A percentile compares a stretch with the other conserved stretches of the same genome.
Conservation (phyloP, 2,113 vertebrate species). For the Chrysemys picta region DNA sequence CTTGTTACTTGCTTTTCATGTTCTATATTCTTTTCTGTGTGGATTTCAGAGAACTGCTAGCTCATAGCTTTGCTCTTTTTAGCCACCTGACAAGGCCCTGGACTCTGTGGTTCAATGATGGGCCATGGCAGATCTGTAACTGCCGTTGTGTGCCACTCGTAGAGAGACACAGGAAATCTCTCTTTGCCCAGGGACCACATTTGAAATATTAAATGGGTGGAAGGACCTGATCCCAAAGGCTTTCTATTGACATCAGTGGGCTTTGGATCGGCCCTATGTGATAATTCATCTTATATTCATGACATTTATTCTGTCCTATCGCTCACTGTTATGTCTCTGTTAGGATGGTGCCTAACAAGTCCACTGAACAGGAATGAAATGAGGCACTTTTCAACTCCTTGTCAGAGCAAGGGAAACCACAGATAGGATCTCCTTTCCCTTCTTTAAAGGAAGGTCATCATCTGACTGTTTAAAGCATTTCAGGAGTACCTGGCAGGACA, state of each 20-base stretch:
- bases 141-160: neutral
- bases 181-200: neutral
- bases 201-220: neutral
- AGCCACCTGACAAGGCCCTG: fast-evolving
- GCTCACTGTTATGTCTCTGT: fast-evolving
- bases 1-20: neutral
- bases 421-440: neutral
- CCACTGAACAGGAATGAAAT: neutral
- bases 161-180: neutral
- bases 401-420: neutral
- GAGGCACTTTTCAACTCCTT: neutral
- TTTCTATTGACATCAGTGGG: neutral
- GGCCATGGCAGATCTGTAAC: neutral
- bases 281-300: neutral
- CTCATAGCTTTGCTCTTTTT: neutral
- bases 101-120: neutral
- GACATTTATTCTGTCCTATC: neutral
- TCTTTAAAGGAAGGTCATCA: slow-evolving; percentile 7
- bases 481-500: neutral
- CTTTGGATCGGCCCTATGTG: neutral
- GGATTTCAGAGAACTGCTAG: neutral
- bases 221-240: neutral
- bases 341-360: neutral
- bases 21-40: neutral
- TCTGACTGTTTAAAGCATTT: slow-evolving; percentile 5